These are phyloP conservation scores for Brachyalestes nurse DNA, from an alignment of 2,797 vertebrate genomes.

Conservation along the genomic window DNA sequence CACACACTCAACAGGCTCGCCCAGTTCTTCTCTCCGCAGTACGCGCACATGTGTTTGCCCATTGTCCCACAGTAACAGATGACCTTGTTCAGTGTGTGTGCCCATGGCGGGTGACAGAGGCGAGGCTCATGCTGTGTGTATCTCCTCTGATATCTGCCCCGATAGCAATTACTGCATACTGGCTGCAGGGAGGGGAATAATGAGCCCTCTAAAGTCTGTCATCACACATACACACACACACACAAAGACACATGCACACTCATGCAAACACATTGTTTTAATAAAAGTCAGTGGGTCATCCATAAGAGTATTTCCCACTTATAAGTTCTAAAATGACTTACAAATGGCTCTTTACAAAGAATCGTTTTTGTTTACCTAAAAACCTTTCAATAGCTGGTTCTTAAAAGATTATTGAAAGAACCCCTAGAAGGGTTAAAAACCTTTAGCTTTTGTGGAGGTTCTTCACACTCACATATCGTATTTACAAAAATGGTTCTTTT, in stretches of 20 bases:
- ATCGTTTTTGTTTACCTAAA: too few relatives aligned
- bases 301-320: too few relatives aligned
- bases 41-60: neutral
- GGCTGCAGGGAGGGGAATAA: conserved; percentile 28
- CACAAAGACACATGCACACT: neutral
- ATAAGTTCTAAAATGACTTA: too few relatives aligned
- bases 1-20: conserved; percentile 71
- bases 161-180: conserved; percentile 53
- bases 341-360: too few relatives aligned
- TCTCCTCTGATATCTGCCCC: conserved; percentile 49
- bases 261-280: neutral
- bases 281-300: too few relatives aligned
- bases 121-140: conserved; percentile 29
- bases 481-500: too few relatives aligned
- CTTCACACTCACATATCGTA: too few relatives aligned
- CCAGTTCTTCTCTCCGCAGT: conserved; percentile 23
- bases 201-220: conserved; percentile 26
- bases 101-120: conserved; percentile 13
- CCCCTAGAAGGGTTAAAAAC: too few relatives aligned
- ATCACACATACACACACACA: neutral
- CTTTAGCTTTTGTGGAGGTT: too few relatives aligned
- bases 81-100: conserved; percentile 44
- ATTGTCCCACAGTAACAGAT: conserved; percentile 43
- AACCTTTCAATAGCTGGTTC: too few relatives aligned
- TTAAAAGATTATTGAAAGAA: too few relatives aligned